Evolutionary conservation across 35 echinoderm and acorn worm genomes (phyloP), one percentile per base, ranked within the genome.

Genomic region (Amphiura filiformis): DNA sequence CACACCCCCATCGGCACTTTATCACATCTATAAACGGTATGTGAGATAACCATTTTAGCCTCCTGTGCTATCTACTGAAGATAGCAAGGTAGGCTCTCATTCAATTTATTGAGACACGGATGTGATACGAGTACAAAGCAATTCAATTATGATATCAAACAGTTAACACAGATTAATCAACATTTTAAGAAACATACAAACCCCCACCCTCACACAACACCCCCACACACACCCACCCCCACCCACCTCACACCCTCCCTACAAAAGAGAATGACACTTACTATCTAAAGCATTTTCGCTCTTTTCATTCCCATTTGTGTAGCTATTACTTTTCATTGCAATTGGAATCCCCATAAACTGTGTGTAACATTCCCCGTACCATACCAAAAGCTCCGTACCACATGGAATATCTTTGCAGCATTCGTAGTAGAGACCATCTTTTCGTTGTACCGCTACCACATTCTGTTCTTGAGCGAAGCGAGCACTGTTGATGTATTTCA

Each of bases 341-440:
- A 97, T 86, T 17, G 95, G 95, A 20, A 97, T 91, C 12, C 95
- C 95, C 95, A 97, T 93, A 75, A 97, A 97, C 77, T 97, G 95
- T 34, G 87, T 36, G 34, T 97, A 97, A 12, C 90, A 88, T 52
- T 97, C 95, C 0, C 95, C 95, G 31, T 97, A 97, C 95, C 95
- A 97, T 0, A 97, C 95, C 13, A 97, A 61, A 14, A 97, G 75
- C 80, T 97, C 95, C 5, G 95, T 82, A 0, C 95, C 95, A 85
- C 86, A 39, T 52, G 90, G 88, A 23, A 97, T 97, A 64, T 97
- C 95, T 86, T 97, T 97, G n/a, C 95, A 97, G 35, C 88, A 88
- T 85, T 97, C 95, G 84, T 97, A 97, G 64, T 88, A 97, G 32
- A 97, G 93, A 41, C 78, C 78, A 42, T 86, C 86, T 32, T 82